Evolutionary conservation across 2,888 invertebrate species (phyloP), one percentile per base, ranked within the genome.

Genomic region (Hemithea aestivaria): DNA sequence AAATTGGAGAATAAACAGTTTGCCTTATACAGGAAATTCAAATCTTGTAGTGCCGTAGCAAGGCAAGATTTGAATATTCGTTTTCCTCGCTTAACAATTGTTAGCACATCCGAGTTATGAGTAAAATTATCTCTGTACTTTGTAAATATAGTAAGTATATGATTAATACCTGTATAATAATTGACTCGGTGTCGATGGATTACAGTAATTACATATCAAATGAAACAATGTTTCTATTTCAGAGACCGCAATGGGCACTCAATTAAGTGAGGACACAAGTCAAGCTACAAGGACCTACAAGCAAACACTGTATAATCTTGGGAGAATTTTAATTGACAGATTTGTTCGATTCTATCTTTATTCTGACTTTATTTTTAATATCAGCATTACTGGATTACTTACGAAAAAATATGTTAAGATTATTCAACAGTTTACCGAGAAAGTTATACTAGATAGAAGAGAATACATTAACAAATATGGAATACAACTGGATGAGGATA

Each of bases 221-320:
- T n/a, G n/a, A n/a, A n/a, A n/a, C n/a, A n/a, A n/a, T n/a, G n/a
- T n/a, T n/a, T n/a, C n/a, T n/a, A n/a, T n/a, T n/a, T n/a, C 51
- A 88, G 89, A 89, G 78, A 89, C 90, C 8, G 92, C 94, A 7
- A 91, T 94, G 91, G 94, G 94, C 1, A 87, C 89, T 1, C 83
- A 88, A 43, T 72, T 93, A 7, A 76, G 83, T 27, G 74, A 81
- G 16, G 79, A 87, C 39, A 64, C 74, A 6, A 60, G 67, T 4
- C 47, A 53, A 1, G 52, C 53, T 22, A 84, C n/a, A n/a, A n/a
- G 88, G 2, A 76, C 78, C 27, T 93, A 92, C 58, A 89, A 91
- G 26, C 59, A 83, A 7, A 85, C 90, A 16, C 87, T 92, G 29
- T 74, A 88, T 34, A 60, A 72, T 1, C 54, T 90, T 1, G 83